A percentile compares a stretch with the other conserved stretches of the same genome.
Evolutionary conservation across 1,140 invertebrate species (phyloP).

Genomic region (Cardiocondyla obscurior): DNA sequence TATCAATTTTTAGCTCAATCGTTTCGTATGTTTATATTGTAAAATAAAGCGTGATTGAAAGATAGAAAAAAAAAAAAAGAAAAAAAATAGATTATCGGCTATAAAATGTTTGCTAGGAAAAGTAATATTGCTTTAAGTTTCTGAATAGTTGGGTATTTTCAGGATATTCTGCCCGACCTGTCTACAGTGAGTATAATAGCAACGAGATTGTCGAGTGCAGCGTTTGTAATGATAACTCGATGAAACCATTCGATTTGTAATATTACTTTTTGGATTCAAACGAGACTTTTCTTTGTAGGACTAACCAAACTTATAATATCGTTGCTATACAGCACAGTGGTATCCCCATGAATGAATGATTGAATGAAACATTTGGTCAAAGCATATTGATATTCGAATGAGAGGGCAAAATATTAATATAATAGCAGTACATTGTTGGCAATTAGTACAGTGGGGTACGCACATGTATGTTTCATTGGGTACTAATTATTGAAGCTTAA

Average conservation of each 20-base stretch:
- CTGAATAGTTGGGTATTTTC: constrained; percentile 84
- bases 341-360: constrained; percentile 74
- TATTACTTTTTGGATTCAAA: constrained; percentile 71
- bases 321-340: constrained; percentile 70
- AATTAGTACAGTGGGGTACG: constrained; percentile 71
- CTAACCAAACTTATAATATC: constrained; percentile 78
- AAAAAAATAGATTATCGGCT: constrained; percentile 11
- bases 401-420: constrained; percentile 85
- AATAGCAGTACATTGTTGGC: constrained; percentile 76
- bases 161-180: constrained; percentile 85
- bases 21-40: neutral
- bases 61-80: too few species aligned
- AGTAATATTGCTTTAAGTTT: constrained; percentile 65
- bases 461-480: constrained; percentile 70
- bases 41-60: neutral
- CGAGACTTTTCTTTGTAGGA: constrained; percentile 78
- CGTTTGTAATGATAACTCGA: constrained; percentile 79
- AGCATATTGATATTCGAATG: constrained; percentile 77
- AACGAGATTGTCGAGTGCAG: constrained; percentile 81
- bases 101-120: constrained; percentile 42
- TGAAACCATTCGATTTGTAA: constrained; percentile 72
- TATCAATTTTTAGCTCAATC: neutral
- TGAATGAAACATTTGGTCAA: constrained; percentile 73
- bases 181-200: constrained; percentile 84
- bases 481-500: constrained; percentile 68